Conservation (phyloP, 2,888 invertebrate species). For the Eurytoma californica region DNA sequence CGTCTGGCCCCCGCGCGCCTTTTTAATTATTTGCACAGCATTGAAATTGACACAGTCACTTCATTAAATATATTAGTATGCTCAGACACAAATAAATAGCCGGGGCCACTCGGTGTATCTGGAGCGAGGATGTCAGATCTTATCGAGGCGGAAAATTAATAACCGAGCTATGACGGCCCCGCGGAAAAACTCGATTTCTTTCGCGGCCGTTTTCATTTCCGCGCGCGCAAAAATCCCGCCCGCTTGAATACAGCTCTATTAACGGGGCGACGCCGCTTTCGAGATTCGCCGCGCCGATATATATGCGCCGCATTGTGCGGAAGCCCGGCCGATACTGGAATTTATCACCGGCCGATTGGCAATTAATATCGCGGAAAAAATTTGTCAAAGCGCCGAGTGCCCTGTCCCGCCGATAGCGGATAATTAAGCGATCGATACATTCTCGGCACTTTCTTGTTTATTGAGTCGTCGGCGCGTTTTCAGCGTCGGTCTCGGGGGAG, state of each 20-base stretch:
- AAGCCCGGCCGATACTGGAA: conserved; percentile 23
- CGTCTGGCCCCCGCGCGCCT: neutral
- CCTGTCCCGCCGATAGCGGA: conserved; percentile 3
- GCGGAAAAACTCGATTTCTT: neutral
- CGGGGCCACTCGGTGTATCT: conserved; percentile 22
- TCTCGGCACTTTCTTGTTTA: neutral
- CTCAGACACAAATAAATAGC: neutral
- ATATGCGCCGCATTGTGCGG: conserved; percentile 12
- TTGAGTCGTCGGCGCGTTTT: neutral
- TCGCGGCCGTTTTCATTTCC: neutral
- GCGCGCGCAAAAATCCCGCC: neutral
- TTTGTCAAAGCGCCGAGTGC: conserved; percentile 29
- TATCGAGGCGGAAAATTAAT: conserved; percentile 59
- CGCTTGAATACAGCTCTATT: conserved; percentile 42
- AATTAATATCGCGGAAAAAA: conserved; percentile 42
- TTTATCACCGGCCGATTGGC: conserved; percentile 24
- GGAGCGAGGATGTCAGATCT: conserved; percentile 61
- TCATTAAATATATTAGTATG: conserved; percentile 6
- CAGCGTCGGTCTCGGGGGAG: neutral
- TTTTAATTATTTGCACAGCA: neutral
- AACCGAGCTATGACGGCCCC: conserved; percentile 53
- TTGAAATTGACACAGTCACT: neutral
- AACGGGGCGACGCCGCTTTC: conserved; percentile 4
- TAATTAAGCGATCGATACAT: conserved; percentile 31
- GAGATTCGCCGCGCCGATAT: conserved; percentile 25